phyloP scores from a whole-genome alignment of 2,888 invertebrate genomes.

The Saturnia japonica region DNA sequence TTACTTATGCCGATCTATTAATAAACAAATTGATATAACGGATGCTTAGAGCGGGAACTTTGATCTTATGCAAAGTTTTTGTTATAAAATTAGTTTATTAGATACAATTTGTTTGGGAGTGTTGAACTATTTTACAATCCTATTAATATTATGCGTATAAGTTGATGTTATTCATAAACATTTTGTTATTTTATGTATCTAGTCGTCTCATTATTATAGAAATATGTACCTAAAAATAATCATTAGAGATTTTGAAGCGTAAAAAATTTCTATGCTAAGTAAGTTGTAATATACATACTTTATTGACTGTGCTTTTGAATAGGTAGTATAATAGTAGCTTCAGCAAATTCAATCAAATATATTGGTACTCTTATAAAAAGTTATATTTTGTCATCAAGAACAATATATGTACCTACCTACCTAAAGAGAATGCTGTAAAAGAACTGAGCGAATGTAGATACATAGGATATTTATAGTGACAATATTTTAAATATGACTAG shows the following conservation, averaged over 20 bases:
- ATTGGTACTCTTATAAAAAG: background rate
- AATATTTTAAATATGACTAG: too few species aligned
- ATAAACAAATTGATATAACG: constrained; percentile 79
- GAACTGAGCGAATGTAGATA: background rate
- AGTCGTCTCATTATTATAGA: too few species aligned
- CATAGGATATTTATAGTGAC: too few species aligned
- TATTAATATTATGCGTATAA: background rate
- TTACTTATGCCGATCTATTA: constrained; percentile 80
- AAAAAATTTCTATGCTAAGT: too few species aligned
- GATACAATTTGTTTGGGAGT: constrained; percentile 23
- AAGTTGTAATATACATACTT: too few species aligned
- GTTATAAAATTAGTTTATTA: constrained; percentile 41
- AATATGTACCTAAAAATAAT: background rate
- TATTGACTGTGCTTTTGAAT: too few species aligned
- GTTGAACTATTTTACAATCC: constrained; percentile 19
- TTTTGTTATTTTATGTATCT: background rate
- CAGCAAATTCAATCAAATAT: background rate
- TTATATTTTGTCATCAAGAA: background rate
- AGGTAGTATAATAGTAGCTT: background rate
- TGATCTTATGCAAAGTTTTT: constrained; percentile 47
- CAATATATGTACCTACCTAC: too few species aligned
- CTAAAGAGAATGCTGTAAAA: background rate
- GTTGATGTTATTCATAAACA: constrained; percentile 12
- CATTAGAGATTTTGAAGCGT: too few species aligned
- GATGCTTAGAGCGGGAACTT: constrained; percentile 56